Base-by-base conservation (phyloP, 2,888 invertebrate genomes). In the Carabus problematicus region DNA sequence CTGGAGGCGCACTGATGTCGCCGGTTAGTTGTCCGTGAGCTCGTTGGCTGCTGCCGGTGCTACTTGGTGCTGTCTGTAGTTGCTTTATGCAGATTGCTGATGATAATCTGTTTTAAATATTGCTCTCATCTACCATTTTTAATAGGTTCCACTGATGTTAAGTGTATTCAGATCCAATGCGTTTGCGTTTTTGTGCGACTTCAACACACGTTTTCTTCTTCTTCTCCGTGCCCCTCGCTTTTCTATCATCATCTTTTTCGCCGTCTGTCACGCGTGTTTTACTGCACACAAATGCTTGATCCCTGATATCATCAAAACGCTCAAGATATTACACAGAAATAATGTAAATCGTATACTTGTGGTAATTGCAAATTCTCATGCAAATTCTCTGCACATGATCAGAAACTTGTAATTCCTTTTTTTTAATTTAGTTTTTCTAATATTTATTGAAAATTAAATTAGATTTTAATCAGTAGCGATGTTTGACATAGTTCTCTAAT, bases 81-180 rank as follows among this genome's bases (percentile, higher is more conserved):
- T 54, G 49, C 49, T 59, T 66, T 66, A 66, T 66, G 66, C 52
- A 66, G 66, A 66, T 66, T 66, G 52, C 66, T 66, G 66, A 66
- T 66, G 52, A 49, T 59, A 59, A 66, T 66, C 66, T 58, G 41
- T 58, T 66, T 66, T 66, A 66, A 66, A 64, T 64, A 64, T 64
- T 64, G 45, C 64, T 42, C 64, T 64, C 56, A 43, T 64, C 56
- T 43, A 29, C 64, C 42, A 64, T 64, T 64, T 64, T 64, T 64
- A 64, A 64, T 64, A 64, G 64, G 45, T 64, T 56, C 45, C 54
- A 64, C 42, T 45, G 54, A 64, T 64, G 54, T 64, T 64, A 64
- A 64, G 54, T 45, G 54, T 64, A 54, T 55, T 54, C 40, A 62
- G 62, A 47, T 62, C 47, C 62, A 64, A 16, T 45, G 45, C 29